Base-by-base conservation (phyloP, 2,888 invertebrate genomes). In the Lasioglossum villosulum region DNA sequence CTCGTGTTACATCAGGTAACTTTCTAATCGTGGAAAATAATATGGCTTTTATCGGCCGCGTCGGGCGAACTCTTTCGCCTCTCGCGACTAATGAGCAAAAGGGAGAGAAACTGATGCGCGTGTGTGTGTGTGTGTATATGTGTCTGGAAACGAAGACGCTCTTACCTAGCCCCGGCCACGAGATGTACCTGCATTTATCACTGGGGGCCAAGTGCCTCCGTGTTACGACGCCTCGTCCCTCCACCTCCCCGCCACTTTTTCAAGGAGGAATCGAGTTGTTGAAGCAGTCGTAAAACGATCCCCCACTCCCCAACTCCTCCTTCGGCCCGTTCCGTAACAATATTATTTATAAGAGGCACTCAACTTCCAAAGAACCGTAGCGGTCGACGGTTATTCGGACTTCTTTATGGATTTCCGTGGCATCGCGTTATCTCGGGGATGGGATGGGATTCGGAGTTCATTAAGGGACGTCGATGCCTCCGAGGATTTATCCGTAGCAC, bases 1-100 rank as follows among this genome's bases (percentile, higher is more conserved):
- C 80, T 80, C 68, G 52, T 23, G 80, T 80, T 86, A 76, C 68
- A 78, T 78, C 86, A 39, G 76, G 48, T 68, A 76, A 86, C 86
- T 86, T 86, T 86, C 86, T 86, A 86, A 81, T 86, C 81, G 73
- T 70, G 78, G 76, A 63, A 81, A 86, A 86, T 79, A 86, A 84
- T 84, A 75, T 78, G 74, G 56, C 66, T 80, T 80, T 84, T 68
- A 78, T 86, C 68, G 75, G 78, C n/a, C 52, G 75, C 66, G 80
- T 77, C 80, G 84, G 66, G 39, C 16, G 45, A 73, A 80, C 80
- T 84, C 80, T 80, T 79, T 80, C 42, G 56, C 14, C 66, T 37
- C 37, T 63, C 42, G 48, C 45, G 39, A 63, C 42, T 80, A 80
- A 59, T 27, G 27, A 72, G 56, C 34, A 56, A 37, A n/a, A 48